phyloP scores from a whole-genome alignment of 2,113 vertebrate genomes.

The Perognathus longimembris region DNA sequence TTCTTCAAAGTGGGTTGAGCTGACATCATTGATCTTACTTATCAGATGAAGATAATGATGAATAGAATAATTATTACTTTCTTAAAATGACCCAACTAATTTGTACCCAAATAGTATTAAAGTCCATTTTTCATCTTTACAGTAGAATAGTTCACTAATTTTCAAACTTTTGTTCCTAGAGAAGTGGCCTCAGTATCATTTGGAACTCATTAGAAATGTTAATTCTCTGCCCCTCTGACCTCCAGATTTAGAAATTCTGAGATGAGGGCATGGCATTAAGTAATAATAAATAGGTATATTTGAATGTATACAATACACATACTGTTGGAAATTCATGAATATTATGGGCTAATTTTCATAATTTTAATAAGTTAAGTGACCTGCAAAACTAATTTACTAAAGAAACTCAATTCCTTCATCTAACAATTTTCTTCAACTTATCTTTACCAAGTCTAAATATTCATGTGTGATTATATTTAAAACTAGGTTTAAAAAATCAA shows the following conservation, averaged over 20 bases:
- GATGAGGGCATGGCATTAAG: neutral
- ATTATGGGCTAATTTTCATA: too few relatives aligned
- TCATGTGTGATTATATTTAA: neutral
- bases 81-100: conserved; percentile 28
- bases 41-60: neutral
- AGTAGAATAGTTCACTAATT: neutral
- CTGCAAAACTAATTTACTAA: conserved; percentile 21
- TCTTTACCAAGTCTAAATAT: neutral
- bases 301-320: neutral
- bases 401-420: neutral
- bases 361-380: neutral
- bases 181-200: conserved; percentile 6
- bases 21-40: conserved; percentile 19
- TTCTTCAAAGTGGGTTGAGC: neutral
- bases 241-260: neutral
- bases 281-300: neutral
- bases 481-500: conserved; percentile 24
- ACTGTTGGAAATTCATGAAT: neutral
- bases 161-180: conserved; percentile 14
- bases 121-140: neutral
- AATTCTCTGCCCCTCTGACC: neutral
- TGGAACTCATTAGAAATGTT: conserved; percentile 29
- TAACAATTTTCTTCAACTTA: conserved; percentile 35
- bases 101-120: neutral
- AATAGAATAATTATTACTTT: conserved; percentile 30